phyloP scores from a whole-genome alignment of 2,797 vertebrate genomes.

The Helicolenus hilgendorfi region DNA sequence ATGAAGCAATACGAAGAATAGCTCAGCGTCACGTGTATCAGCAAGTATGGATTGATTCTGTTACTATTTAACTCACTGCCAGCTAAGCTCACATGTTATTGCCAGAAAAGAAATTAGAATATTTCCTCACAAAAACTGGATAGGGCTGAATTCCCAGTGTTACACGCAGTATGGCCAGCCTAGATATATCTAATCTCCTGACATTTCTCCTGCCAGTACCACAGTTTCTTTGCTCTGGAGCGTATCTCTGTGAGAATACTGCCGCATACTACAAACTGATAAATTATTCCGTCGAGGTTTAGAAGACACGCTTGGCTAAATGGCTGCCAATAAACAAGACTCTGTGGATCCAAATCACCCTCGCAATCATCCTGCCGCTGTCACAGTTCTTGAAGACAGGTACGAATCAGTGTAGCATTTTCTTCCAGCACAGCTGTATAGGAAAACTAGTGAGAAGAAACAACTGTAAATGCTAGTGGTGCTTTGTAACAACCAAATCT shows the following conservation, averaged over 20 bases:
- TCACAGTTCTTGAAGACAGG: constrained; percentile 60
- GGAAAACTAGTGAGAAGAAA: constrained; percentile 17
- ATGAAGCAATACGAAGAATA: neutral
- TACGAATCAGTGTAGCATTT: constrained; percentile 40
- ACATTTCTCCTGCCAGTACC: constrained; percentile 44
- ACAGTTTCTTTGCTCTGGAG: constrained; percentile 25
- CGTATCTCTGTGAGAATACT: constrained; percentile 47
- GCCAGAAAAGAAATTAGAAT: constrained; percentile 32
- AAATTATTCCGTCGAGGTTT: constrained; percentile 71
- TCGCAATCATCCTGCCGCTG: constrained; percentile 58
- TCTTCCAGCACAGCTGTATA: constrained; percentile 39
- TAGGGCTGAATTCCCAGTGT: constrained; percentile 28
- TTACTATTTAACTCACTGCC: constrained; percentile 21
- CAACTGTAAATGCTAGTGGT: constrained; percentile 15
- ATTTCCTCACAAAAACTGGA: constrained; percentile 15
- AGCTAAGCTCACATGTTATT: neutral
- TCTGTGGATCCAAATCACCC: constrained; percentile 61
- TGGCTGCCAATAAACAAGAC: constrained; percentile 69
- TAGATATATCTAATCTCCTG: constrained; percentile 56
- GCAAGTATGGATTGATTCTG: neutral
- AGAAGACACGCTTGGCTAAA: constrained; percentile 67
- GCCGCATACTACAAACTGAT: constrained; percentile 52
- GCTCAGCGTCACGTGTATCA: neutral
- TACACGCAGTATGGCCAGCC: constrained; percentile 20
- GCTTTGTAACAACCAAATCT: constrained; percentile 22